Base-by-base conservation (phyloP, 2,113 vertebrate species). In the Gnathonemus longibarbis region DNA sequence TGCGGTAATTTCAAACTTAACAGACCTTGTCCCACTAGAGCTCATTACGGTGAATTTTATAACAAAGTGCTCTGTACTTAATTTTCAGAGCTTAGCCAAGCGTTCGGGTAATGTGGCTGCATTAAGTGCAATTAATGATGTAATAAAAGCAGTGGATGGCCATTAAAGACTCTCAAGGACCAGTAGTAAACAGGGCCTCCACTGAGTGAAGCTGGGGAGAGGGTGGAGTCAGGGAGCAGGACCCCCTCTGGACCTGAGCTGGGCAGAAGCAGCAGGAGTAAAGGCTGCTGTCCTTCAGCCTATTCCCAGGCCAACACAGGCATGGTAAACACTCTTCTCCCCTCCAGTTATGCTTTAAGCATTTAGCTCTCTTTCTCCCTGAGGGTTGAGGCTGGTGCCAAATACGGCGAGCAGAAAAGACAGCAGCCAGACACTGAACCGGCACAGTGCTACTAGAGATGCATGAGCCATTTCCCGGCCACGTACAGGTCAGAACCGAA, bases 11-110 rank as follows among this genome's bases (percentile, higher is more conserved):
- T 97, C 94, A 95, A 96, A 97, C 94, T 97, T 97, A 96, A 96
- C 96, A 97, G 96, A 96, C 95, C 96, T 95, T 96, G 94, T 97
- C 97, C 97, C 97, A 96, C 96, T 95, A 97, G 97, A 97, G 95
- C 96, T 98, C 97, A 98, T 98, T 98, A 98, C 93, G 95, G 94
- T 94, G 94, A 96, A 96, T 97, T 97, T 97, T 97, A 97, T 96
- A 97, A 97, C 96, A 96, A 97, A 97, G 96, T 97, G 95, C 94
- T 94, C 94, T 95, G 94, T 96, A 97, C 96, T 97, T 97, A 96
- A 97, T 97, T 97, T 97, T 96, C 96, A 96, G 96, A 96, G 95
- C 89, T 96, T 96, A 96, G 95, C 94, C 96, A 96, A 96, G 96
- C 95, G 1, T 96, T 95, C 86, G 91, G 94, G 94, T 96, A 96